Evolutionary conservation across 1,140 invertebrate genomes (phyloP), one percentile per base, ranked within the genome.

Genomic region (Laodelphax striatellus): DNA sequence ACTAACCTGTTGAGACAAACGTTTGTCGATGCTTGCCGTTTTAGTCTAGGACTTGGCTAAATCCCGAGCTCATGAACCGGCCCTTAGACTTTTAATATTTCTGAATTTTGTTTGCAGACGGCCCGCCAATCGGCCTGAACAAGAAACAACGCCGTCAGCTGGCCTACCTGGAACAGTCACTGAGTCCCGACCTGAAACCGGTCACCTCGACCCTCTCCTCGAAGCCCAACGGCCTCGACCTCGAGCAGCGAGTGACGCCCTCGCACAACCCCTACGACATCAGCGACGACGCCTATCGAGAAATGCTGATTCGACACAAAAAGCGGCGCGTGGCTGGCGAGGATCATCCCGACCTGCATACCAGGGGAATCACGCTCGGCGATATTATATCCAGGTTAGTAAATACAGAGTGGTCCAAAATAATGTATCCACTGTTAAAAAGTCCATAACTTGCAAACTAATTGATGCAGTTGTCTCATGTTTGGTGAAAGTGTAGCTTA

Each of bases 211-310:
- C 78, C 0, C 70, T 76, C 41, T 66, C 74, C 14, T 65, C 68
- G 55, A 75, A 73, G 64, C 67, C 72, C 19, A 13, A 13, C 58
- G 70, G 70, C 8, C 67, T 76, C 31, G 76, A 79, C 69, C 71
- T 78, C 44, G 73, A 74, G 64, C 69, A 70, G 31, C 67, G 58
- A 69, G 76, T 69, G 70, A 72, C 70, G 63, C 63, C 69, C 62
- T 68, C 52, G 57, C 65, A 75, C 56, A 77, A 78, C 65, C 77
- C 79, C 9, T 76, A 76, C 63, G 82, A 85, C 65, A 71, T 80
- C 2, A 81, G 77, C 2, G 87, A 90, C 55, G 83, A 86, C n/a
- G 77, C 78, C 28, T 88, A 88, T 65, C 76, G 76, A 57, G 73
- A 79, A 43, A 80, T 89, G 75, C 67, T 91, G 22, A 71, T 76